phyloP scores from a whole-genome alignment of 2,888 invertebrate genomes.

The Mesochorus sp. region DNA sequence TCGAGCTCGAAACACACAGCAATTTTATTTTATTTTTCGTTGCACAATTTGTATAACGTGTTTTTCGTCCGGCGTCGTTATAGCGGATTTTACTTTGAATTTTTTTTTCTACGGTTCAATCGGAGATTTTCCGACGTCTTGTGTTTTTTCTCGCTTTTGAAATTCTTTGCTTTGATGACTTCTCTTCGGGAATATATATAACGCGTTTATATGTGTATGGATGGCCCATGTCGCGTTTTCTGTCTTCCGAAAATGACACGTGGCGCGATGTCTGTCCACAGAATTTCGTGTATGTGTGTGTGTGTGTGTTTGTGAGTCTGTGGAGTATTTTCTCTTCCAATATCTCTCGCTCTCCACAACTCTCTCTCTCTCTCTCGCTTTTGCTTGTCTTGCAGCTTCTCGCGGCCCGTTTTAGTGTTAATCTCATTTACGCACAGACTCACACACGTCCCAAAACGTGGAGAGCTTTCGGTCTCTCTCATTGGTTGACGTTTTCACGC shows the following conservation, averaged over 20 bases:
- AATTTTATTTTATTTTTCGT: neutral
- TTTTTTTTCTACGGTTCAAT: slow-evolving; percentile 8
- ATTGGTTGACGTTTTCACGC: slow-evolving; percentile 70
- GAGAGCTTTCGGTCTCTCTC: slow-evolving; percentile 47
- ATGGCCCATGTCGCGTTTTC: neutral
- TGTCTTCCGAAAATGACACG: slow-evolving; percentile 52
- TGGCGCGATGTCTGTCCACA: slow-evolving; percentile 1
- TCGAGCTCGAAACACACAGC: neutral
- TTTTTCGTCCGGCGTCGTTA: neutral
- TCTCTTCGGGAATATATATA: neutral
- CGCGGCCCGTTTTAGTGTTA: slow-evolving; percentile 21
- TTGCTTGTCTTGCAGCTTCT: slow-evolving; percentile 23
- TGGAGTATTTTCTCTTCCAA: slow-evolving; percentile 36
- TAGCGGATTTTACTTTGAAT: neutral
- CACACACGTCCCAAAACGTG: neutral
- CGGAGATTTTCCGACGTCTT: neutral
- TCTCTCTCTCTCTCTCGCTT: slow-evolving; percentile 4
- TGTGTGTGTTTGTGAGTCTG: slow-evolving; percentile 11
- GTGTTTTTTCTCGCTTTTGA: slow-evolving; percentile 4
- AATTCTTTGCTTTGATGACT: slow-evolving; percentile 5
- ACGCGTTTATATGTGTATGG: slow-evolving; percentile 3
- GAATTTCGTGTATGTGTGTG: neutral
- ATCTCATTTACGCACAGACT: slow-evolving; percentile 8
- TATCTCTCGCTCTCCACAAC: slow-evolving; percentile 25
- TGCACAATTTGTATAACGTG: slow-evolving; percentile 17